These are phyloP conservation scores for Ruditapes philippinarum DNA, from an alignment of 1,140 invertebrate species.

Conservation along the genomic window DNA sequence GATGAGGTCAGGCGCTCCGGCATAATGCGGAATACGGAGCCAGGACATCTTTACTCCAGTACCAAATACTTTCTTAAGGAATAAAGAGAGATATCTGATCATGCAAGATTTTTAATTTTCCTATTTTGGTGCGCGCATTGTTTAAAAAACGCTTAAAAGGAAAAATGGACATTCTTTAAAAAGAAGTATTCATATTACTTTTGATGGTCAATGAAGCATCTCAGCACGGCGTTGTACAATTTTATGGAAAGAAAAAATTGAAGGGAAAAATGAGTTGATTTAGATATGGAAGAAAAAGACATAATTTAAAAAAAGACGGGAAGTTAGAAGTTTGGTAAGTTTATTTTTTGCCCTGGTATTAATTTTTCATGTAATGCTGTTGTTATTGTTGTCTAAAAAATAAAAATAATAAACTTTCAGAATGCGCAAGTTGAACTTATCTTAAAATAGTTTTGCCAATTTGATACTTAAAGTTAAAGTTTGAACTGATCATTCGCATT, in stretches of 20 bases:
- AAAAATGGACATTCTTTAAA: too few relatives aligned
- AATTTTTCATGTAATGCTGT: not conserved
- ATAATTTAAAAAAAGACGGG: not conserved
- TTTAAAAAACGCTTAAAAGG: too few relatives aligned
- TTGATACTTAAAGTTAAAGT: too few relatives aligned
- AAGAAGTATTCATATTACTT: too few relatives aligned
- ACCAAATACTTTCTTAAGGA: slow-evolving; percentile 44
- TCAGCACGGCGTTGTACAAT: not conserved
- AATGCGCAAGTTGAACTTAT: too few relatives aligned
- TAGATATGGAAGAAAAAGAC: not conserved
- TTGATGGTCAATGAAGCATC: too few relatives aligned
- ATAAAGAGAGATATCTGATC: slow-evolving; percentile 28
- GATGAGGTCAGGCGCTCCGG: slow-evolving; percentile 26
- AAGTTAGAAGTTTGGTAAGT: not conserved
- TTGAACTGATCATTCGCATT: too few relatives aligned
- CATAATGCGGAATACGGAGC: slow-evolving; percentile 33
- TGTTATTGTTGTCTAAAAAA: not conserved
- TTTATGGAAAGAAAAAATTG: slow-evolving; percentile 2
- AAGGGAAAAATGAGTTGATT: not conserved
- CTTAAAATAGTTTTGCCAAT: too few relatives aligned
- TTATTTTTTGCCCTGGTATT: too few relatives aligned
- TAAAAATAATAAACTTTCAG: too few relatives aligned
- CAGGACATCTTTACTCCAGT: not conserved
- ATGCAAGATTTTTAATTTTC: not conserved
- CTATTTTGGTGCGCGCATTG: not conserved